A percentile compares a stretch with the other conserved stretches of the same genome.
These are phyloP conservation scores for Podarcis raffonei DNA, from an alignment of 2,113 vertebrate species.

Conservation along the genomic window DNA sequence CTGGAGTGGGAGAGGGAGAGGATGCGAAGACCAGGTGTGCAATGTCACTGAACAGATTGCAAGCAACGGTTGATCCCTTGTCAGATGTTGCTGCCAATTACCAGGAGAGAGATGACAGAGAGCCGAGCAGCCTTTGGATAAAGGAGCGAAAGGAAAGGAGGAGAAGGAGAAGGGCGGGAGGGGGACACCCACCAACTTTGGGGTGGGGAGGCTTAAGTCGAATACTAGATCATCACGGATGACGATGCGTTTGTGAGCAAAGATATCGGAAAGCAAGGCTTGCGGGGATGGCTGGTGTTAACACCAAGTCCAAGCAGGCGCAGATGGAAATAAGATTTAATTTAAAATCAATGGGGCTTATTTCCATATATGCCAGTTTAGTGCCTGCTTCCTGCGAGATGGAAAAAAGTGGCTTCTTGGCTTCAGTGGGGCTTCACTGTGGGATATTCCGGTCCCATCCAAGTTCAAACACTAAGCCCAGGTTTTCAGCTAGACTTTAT, in stretches of 20 bases:
- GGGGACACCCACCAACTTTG: background rate
- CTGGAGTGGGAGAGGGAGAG: conserved; percentile 18
- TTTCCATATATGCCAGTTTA: background rate
- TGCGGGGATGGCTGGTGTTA: background rate
- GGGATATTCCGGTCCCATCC: no score
- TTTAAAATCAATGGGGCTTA: background rate
- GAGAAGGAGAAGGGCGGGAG: background rate
- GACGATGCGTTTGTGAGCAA: background rate
- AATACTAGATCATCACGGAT: background rate
- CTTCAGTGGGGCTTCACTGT: no score
- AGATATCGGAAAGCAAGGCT: background rate
- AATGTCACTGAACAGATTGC: conserved; percentile 28
- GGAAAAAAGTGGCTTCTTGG: background rate
- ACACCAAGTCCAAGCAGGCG: background rate
- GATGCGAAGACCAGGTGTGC: conserved; percentile 39
- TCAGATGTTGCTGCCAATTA: conserved; percentile 11
- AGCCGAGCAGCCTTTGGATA: background rate
- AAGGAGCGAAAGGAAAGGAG: background rate
- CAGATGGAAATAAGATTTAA: background rate
- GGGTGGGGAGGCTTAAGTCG: background rate
- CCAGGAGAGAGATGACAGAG: background rate
- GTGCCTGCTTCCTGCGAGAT: background rate
- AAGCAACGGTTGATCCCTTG: conserved; percentile 15
- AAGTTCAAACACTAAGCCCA: background rate
- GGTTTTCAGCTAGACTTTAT: background rate